Base-by-base conservation (phyloP, 2,113 vertebrate genomes). In the Coturnix japonica region DNA sequence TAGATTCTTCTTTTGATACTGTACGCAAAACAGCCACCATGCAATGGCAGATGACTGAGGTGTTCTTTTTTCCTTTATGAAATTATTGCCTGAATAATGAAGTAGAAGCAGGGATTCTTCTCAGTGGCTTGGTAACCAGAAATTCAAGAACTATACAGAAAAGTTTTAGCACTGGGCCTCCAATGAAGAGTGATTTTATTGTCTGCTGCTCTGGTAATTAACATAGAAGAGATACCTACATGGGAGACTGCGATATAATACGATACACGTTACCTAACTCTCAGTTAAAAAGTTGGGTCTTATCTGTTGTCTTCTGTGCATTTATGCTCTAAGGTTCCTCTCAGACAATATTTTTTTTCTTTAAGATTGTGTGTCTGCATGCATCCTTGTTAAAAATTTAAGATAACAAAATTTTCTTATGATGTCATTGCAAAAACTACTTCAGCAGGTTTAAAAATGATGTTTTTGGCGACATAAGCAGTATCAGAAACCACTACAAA, bases 391-490 rank as follows among this genome's bases (percentile, higher is more conserved):
- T 89, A 85, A 79, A 76, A 37, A 33, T 89, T 3, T 66, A 73
- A 84, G 60, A 56, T 14, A 30, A 0, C 0, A 85, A 66, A 73
- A 72, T 79, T 35, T 84, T 23, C 23, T 66, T 69, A 44, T 37
- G 57, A 72, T 94, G 76, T 93, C 95, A 91, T 80, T 95, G 90
- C 93, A 94, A 94, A 95, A 80, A 93, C 92, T 94, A 67, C 66
- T 95, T 94, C 91, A 90, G 86, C 87, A 92, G 76, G 77, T 96
- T 93, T 95, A 89, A 96, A 95, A 93, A 93, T 93, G 49, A 85
- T 44, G 33, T 81, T 96, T 96, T 97, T 95, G 93, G 94, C 91
- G 94, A 83, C 81, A 89, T 91, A 77, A 94, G 74, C 88, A 92
- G 83, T 79, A 81, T 95, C 87, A 47, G 66, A 96, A 72, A 72